Evolutionary conservation across 37 sponge, comb jelly and placozoan species (phyloP), one percentile per base, ranked within the genome.

Genomic region (Ianthella basta): DNA sequence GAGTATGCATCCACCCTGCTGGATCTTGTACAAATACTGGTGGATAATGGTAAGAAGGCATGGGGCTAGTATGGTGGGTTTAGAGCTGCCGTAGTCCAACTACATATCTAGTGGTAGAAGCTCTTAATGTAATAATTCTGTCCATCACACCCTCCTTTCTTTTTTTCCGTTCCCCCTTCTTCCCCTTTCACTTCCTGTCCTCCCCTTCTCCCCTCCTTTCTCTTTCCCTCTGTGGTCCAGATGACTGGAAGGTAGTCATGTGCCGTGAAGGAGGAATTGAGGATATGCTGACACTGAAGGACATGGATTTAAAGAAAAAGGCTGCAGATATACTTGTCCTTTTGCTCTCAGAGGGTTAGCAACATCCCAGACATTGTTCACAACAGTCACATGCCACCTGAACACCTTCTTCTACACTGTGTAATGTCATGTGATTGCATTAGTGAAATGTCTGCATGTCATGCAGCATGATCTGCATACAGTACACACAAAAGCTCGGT

Each of bases 221-320:
- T 44, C 50, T 8, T 44, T 44, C 8, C 50, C 50, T 44, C 50
- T 44, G 50, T 44, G 50, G 50, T 82, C 33, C 74, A 88, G 89
- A 88, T 61, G 39, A 65, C 8, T 77, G 77, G 84, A 83, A 88
- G 70, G 59, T 83, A 53, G 80, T 38, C 21, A 27, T 88, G 39
- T 35, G 70, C 4, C 80, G 79, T 5, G 32, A 32, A 29, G 68
- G 56, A 16, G 79, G 81, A 38, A 54, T 81, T 13, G 37, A 56
- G 10, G 50, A 78, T 21, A 35, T 89, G 61, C 75, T 85, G 16
- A 57, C 37, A 19, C 23, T 85, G 8, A 60, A 19, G 54, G 73
- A 85, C 57, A 53, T 27, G 6, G 80, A 84, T 5, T 41, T 72
- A 13, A 37, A 56, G 53, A 36, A 56, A 21, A 80, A 80, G 44